A percentile compares a stretch with the other conserved stretches of the same genome.
phyloP scores from a whole-genome alignment of 2,888 invertebrate genomes.

The Digitonthophagus gazella region DNA sequence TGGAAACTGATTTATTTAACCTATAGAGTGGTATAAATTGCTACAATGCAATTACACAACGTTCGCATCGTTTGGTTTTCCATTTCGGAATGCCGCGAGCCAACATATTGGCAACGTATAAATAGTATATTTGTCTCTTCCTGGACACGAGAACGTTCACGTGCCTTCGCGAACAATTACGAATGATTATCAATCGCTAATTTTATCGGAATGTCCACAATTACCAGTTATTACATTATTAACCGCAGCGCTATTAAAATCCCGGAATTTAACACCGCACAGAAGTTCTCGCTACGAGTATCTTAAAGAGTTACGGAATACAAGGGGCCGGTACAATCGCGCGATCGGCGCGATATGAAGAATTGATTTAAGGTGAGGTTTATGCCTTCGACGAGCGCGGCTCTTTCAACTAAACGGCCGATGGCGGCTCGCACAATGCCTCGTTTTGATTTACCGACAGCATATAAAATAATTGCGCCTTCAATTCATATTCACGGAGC shows the following conservation, averaged over 20 bases:
- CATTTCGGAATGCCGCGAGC: too few species aligned
- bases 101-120: too few species aligned
- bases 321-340: background rate
- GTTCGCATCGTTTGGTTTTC: background rate
- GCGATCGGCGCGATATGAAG: background rate
- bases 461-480: slow-evolving; percentile 37
- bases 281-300: background rate
- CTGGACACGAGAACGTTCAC: too few species aligned
- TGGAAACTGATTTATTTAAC: background rate
- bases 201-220: background rate
- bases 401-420: background rate
- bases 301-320: background rate
- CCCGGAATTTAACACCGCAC: too few species aligned
- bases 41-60: background rate
- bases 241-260: background rate
- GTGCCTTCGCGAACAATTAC: background rate
- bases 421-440: slow-evolving; percentile 7
- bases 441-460: slow-evolving; percentile 33
- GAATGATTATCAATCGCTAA: background rate
- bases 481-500: slow-evolving; percentile 34
- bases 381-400: background rate
- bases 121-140: too few species aligned
- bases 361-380: background rate
- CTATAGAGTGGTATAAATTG: background rate
- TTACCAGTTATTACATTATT: background rate